A percentile compares a stretch with the other conserved stretches of the same genome.
phyloP scores from a whole-genome alignment of 2,113 vertebrate species.

The Equus przewalskii region DNA sequence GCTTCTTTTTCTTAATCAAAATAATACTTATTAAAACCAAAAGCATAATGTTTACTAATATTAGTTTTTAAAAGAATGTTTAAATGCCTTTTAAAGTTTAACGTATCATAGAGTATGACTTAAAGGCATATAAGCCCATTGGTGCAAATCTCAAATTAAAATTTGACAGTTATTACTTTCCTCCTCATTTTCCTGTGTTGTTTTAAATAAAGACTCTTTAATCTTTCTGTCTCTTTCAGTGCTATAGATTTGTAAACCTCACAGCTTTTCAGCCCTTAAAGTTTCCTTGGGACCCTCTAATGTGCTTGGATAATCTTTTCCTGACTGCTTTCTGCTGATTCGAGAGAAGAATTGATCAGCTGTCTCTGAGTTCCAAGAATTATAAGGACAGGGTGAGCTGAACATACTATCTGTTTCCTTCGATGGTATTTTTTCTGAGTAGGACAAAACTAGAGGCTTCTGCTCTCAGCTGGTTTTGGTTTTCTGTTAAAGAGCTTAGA shows the following conservation, averaged over 20 bases:
- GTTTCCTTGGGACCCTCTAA: conserved; percentile 11
- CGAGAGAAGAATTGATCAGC: not conserved
- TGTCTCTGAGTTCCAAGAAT: conserved; percentile 38
- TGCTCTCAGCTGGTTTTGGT: conserved; percentile 24
- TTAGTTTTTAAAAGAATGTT: not conserved
- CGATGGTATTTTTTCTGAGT: not conserved
- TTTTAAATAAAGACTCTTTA: conserved; percentile 17
- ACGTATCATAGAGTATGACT: not conserved
- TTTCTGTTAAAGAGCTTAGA: conserved; percentile 39
- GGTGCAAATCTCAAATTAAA: conserved; percentile 39
- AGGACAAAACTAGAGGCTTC: not conserved
- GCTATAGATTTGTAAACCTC: not conserved
- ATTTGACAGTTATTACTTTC: not conserved
- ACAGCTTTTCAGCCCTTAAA: not conserved
- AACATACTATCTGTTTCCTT: not conserved
- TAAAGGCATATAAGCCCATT: not conserved
- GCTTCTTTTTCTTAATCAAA: not conserved
- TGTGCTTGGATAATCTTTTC: conserved; percentile 13
- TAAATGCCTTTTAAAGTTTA: not conserved
- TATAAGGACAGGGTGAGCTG: not conserved
- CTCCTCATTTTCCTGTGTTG: not conserved
- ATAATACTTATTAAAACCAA: not conserved
- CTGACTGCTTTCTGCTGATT: conserved; percentile 22
- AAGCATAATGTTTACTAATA: not conserved
- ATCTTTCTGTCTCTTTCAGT: not conserved